Percentiles rank a stretch among this genome's conserved stretches.
Conservation (phyloP, 2,113 vertebrate species). For the Pionites leucogaster region DNA sequence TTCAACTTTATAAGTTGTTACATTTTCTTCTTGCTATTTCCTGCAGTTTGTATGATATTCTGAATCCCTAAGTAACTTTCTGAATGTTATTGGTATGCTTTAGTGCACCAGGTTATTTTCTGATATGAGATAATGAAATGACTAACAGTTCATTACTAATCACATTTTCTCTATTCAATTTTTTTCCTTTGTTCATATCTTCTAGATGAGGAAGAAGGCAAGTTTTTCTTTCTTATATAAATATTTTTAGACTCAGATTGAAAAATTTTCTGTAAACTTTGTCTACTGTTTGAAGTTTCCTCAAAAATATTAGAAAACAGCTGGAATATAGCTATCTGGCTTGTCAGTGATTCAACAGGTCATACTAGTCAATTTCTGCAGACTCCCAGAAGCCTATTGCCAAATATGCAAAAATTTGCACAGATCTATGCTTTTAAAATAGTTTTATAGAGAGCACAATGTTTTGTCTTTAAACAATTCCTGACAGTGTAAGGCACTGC, state of each 20-base stretch:
- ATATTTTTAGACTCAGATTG: conserved; percentile 4
- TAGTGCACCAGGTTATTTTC: conserved; percentile 24
- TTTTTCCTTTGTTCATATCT: conserved; percentile 74
- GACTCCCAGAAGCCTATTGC: neutral
- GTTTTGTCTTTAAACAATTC: neutral
- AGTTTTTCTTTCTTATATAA: conserved; percentile 77
- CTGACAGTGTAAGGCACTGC: neutral
- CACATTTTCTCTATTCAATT: conserved; percentile 70
- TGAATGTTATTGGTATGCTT: neutral
- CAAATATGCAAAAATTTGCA: neutral
- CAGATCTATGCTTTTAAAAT: neutral
- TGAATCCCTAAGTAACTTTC: neutral
- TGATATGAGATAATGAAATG: conserved; percentile 38
- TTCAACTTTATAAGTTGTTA: neutral
- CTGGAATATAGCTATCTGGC: neutral
- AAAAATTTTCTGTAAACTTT: conserved; percentile 20
- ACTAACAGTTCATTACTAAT: conserved; percentile 72
- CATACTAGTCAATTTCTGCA: neutral
- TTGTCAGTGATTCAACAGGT: neutral
- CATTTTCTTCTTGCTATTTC: neutral
- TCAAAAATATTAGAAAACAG: neutral
- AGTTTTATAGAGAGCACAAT: neutral
- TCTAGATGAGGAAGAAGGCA: conserved; percentile 93
- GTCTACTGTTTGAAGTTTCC: neutral
- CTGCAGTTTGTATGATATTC: neutral